Evolutionary conservation across 2,113 vertebrate species (phyloP), one percentile per base, ranked within the genome.

Genomic region (Odocoileus virginianus): DNA sequence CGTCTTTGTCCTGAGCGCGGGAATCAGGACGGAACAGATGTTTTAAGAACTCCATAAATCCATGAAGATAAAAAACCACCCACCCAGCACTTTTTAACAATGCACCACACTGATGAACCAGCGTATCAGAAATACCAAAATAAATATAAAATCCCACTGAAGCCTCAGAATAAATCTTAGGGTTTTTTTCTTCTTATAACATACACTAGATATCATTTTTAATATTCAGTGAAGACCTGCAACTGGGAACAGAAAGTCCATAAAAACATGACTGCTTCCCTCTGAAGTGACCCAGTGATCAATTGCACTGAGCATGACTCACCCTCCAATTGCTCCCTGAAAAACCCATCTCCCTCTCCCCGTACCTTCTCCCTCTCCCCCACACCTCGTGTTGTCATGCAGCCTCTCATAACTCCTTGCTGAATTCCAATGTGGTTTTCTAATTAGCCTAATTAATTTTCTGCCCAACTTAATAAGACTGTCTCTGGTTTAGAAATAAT

Each of bases 381-480:
- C 82, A 82, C 47, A 91, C 19, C 94, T 93, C 83, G 58, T 40
- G 74, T 85, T 96, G 97, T 97, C 36, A 55, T 71, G 96, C 89
- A 98, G 97, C 97, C 97, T 98, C 98, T 98, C 98, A 95, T 97
- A 98, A 98, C 98, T 99, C 98, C 98, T 98, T 97, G 93, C 98
- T 98, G 97, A 98, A 99, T 97, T 98, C 98, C 99, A 99, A 98
- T 96, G 98, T 98, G 98, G 96, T 98, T 99, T 99, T 99, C 98
- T 99, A 99, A 99, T 99, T 98, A 99, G 98, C 98, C 98, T 99
- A 99, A 99, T 99, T 99, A 99, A 99, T 99, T 99, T 99, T 98
- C 98, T 99, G 98, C 98, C 99, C 98, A 98, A 99, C 98, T 98
- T 99, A 99, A 99, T 99, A 99, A 99, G 98, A 96, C 98, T 99